Evolutionary conservation across 2,888 invertebrate genomes (phyloP).

Genomic region (Drosophila anceps): DNA sequence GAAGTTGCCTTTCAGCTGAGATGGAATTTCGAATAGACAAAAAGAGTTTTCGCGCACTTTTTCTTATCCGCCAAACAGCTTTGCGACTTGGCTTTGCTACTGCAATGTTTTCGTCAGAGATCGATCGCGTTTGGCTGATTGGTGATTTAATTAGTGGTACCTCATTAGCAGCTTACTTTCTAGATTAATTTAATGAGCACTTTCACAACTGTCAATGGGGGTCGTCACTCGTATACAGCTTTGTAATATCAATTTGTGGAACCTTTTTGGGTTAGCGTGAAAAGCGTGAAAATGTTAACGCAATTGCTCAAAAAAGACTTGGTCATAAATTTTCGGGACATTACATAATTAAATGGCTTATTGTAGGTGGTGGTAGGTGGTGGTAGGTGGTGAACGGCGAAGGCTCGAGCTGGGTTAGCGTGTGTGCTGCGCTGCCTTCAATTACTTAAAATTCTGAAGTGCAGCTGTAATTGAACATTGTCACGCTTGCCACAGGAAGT

Average conservation of each 20-base stretch:
- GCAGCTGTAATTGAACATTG: slow-evolving; percentile 75
- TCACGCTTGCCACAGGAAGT: slow-evolving; percentile 70
- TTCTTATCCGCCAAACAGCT: slow-evolving; percentile 14
- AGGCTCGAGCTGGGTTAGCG: slow-evolving; percentile 46
- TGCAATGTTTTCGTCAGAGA: slow-evolving; percentile 9
- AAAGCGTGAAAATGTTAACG: slow-evolving; percentile 72
- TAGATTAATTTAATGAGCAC: slow-evolving; percentile 8
- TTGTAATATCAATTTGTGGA: slow-evolving; percentile 47
- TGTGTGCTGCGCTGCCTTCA: slow-evolving; percentile 62
- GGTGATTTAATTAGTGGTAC: slow-evolving; percentile 29
- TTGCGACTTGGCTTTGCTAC: not conserved
- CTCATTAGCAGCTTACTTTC: slow-evolving; percentile 8
- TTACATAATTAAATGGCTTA: slow-evolving; percentile 73
- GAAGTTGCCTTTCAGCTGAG: not conserved
- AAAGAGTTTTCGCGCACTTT: not conserved
- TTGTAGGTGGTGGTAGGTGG: not conserved
- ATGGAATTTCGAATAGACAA: not conserved
- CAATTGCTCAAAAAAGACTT: slow-evolving; percentile 54
- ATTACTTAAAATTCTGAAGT: slow-evolving; percentile 80
- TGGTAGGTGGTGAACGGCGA: not conserved
- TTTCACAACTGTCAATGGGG: slow-evolving; percentile 7
- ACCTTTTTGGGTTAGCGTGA: slow-evolving; percentile 36
- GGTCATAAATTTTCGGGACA: slow-evolving; percentile 66
- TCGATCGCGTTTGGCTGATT: slow-evolving; percentile 10
- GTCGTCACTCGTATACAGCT: not conserved